These are phyloP conservation scores for Aurelia sp. DNA, from an alignment of 30 jellyfish, hydroid and myxozoan species.

Conservation along the genomic window DNA sequence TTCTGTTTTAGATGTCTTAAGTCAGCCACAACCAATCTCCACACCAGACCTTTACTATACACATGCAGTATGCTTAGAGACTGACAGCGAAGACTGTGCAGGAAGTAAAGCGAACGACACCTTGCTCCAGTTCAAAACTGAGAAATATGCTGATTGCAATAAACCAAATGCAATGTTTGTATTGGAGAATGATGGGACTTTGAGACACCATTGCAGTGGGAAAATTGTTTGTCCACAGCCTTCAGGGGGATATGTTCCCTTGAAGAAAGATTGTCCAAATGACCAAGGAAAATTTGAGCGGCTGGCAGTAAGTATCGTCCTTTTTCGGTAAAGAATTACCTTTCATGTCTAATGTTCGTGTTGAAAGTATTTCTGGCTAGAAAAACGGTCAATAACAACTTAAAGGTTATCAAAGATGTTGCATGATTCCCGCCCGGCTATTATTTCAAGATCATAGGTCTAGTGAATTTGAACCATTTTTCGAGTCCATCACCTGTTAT, in stretches of 20 bases:
- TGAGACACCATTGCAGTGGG: conserved; percentile 90
- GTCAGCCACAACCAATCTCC: conserved; percentile 72
- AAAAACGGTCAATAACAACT: too few species aligned
- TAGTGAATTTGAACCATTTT: too few species aligned
- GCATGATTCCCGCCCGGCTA: too few species aligned
- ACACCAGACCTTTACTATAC: conserved; percentile 70
- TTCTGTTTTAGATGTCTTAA: conserved; percentile 18
- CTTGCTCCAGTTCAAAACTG: conserved; percentile 53
- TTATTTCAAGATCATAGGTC: too few species aligned
- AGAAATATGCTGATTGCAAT: conserved; percentile 73
- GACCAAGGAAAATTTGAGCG: conserved; percentile 52
- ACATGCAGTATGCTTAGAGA: conserved; percentile 68
- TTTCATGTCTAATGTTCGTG: too few species aligned
- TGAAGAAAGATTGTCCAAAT: conserved; percentile 36
- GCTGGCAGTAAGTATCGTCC: conserved; percentile 31
- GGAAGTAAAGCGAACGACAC: conserved; percentile 72
- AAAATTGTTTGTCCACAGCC: conserved; percentile 79
- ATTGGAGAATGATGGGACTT: conserved; percentile 80
- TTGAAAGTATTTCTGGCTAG: too few species aligned
- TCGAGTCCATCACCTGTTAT: too few species aligned
- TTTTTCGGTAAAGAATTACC: too few species aligned
- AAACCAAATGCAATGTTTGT: conserved; percentile 50
- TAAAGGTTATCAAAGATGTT: too few species aligned
- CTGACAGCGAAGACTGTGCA: conserved; percentile 53
- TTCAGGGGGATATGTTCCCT: conserved; percentile 17